Evolutionary conservation across 2,888 invertebrate genomes (phyloP).

Genomic region (Sarcophaga caerulescens): DNA sequence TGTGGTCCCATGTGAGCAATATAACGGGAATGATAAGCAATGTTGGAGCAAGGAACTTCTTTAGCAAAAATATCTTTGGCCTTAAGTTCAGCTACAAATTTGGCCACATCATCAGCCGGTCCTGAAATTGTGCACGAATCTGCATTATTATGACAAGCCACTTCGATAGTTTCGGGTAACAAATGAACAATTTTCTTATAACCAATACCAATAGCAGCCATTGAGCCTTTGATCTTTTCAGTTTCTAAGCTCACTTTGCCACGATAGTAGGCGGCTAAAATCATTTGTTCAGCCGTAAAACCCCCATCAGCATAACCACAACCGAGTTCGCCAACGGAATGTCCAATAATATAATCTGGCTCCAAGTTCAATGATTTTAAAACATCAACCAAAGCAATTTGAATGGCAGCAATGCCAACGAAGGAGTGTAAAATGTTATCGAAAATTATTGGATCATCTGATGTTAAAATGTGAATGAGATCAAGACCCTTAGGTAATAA

Average conservation of each 20-base stretch:
- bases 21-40: slow-evolving; percentile 93
- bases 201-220: slow-evolving; percentile 92
- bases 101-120: slow-evolving; percentile 85
- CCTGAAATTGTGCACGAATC: slow-evolving; percentile 95
- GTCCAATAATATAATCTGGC: slow-evolving; percentile 90
- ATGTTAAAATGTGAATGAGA: slow-evolving; percentile 84
- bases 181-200: slow-evolving; percentile 83
- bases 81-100: slow-evolving; percentile 85
- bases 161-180: slow-evolving; percentile 88
- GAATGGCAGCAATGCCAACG: slow-evolving; percentile 86
- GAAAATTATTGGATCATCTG: slow-evolving; percentile 83
- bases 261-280: slow-evolving; percentile 91
- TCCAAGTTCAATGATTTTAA: slow-evolving; percentile 83
- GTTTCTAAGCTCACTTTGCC: slow-evolving; percentile 89
- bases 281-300: slow-evolving; percentile 92
- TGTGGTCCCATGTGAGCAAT: slow-evolving; percentile 86
- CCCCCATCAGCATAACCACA: slow-evolving; percentile 97
- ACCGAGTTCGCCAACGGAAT: slow-evolving; percentile 95
- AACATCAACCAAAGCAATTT: slow-evolving; percentile 85
- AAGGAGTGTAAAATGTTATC: slow-evolving; percentile 86
- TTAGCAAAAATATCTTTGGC: slow-evolving; percentile 89
- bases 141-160: slow-evolving; percentile 92
- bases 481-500: slow-evolving; percentile 84
- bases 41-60: slow-evolving; percentile 91
- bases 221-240: slow-evolving; percentile 87